phyloP scores from a whole-genome alignment of 1,140 invertebrate genomes.

The Leptinotarsa texana region DNA sequence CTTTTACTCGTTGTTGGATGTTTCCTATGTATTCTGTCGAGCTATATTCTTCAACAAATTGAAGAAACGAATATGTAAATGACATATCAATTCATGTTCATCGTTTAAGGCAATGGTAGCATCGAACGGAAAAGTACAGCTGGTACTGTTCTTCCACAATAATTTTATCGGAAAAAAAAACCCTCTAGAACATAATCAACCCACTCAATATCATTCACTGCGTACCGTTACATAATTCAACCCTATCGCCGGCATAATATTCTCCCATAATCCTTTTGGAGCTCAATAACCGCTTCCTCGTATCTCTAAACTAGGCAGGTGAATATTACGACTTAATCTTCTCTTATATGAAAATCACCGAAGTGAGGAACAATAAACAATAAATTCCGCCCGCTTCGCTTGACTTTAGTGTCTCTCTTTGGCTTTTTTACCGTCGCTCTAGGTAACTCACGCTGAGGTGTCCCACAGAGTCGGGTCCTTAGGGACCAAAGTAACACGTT shows the following conservation, averaged over 20 bases:
- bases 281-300: not conserved
- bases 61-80: no score
- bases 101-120: no score
- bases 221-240: not conserved
- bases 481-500: not conserved
- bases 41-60: no score
- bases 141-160: no score
- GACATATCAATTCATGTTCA: no score
- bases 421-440: not conserved
- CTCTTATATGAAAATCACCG: slow-evolving; percentile 9
- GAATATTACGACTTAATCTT: slow-evolving; percentile 15
- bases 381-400: slow-evolving; percentile 7
- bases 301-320: not conserved
- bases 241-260: not conserved
- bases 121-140: no score
- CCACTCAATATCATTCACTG: not conserved
- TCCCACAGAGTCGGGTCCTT: not conserved
- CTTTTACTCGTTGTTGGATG: no score
- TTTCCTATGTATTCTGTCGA: no score
- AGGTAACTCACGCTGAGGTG: not conserved
- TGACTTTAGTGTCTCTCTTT: slow-evolving; percentile 8
- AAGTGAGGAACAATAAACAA: slow-evolving; percentile 10
- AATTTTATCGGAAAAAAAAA: no score
- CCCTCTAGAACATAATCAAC: not conserved
- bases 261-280: not conserved